phyloP scores from a whole-genome alignment of 2,113 vertebrate genomes.

The Rhinoptilus africanus region DNA sequence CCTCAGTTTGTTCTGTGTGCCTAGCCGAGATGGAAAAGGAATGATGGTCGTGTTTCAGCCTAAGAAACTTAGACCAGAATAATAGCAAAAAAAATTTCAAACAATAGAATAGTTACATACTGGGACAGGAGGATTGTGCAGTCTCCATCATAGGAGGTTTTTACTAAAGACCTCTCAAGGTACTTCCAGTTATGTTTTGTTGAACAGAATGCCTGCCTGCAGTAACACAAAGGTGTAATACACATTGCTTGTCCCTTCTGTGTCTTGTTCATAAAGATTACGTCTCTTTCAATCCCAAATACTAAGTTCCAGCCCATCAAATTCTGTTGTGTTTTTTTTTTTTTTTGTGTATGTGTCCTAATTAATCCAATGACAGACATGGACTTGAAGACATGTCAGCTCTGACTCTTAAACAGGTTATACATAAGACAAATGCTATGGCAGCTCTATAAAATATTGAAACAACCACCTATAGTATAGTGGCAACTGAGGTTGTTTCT shows the following conservation, averaged over 20 bases:
- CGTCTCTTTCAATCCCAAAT: background rate
- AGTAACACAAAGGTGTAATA: background rate
- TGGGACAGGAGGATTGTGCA: background rate
- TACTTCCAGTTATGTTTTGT: background rate
- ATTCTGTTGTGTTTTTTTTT: background rate
- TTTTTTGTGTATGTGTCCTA: background rate
- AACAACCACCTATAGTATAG: background rate
- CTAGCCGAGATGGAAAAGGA: background rate
- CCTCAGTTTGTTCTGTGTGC: background rate
- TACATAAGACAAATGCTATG: background rate
- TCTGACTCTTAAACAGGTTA: background rate
- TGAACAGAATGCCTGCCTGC: background rate
- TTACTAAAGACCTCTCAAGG: background rate
- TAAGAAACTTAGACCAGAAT: background rate
- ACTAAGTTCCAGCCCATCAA: background rate
- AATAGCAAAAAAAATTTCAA: background rate
- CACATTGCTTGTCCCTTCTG: background rate
- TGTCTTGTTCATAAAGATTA: background rate
- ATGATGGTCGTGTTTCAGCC: background rate
- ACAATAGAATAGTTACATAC: background rate
- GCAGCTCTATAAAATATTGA: background rate
- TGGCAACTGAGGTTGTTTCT: background rate
- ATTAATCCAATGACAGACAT: background rate
- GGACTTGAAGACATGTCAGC: background rate
- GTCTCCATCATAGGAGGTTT: background rate